Percentiles rank a stretch among this genome's conserved stretches.
Evolutionary conservation across 2,113 vertebrate genomes (phyloP).

Genomic region (Corynorhinus townsendii): DNA sequence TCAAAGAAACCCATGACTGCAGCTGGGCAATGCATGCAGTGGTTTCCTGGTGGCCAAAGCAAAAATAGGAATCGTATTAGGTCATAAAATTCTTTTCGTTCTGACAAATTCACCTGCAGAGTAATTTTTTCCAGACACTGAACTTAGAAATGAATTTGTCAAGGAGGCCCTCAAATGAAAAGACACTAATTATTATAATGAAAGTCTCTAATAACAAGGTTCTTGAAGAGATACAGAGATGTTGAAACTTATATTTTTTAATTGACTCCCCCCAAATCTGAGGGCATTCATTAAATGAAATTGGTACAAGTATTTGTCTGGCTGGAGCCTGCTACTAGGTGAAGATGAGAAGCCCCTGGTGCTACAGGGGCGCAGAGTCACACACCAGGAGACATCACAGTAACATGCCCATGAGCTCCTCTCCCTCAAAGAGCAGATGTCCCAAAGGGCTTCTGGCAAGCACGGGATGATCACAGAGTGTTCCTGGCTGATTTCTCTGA

Average conservation of each 20-base stretch:
- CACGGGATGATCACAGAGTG: neutral
- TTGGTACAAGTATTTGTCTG: neutral
- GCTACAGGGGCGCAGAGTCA: rapidly evolving
- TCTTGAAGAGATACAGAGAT: neutral
- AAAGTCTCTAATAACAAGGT: neutral
- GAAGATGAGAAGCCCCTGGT: neutral
- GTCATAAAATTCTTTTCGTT: neutral
- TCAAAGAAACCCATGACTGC: neutral
- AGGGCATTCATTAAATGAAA: neutral
- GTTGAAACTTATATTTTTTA: neutral
- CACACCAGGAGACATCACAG: neutral
- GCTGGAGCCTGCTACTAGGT: neutral
- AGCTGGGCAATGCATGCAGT: too few relatives aligned
- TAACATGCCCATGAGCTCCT: rapidly evolving
- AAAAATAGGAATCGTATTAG: neutral
- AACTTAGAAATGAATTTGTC: neutral
- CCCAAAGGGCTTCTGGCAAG: neutral
- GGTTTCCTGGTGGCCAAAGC: neutral
- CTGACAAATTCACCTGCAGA: neutral
- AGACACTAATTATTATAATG: neutral
- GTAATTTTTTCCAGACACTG: neutral
- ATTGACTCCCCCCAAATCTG: neutral
- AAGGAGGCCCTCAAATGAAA: neutral
- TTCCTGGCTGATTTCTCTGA: neutral
- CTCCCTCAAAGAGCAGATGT: neutral